A percentile compares a stretch with the other conserved stretches of the same genome.
Evolutionary conservation across 2,797 vertebrate species (phyloP).

Genomic region (Clamator glandarius): DNA sequence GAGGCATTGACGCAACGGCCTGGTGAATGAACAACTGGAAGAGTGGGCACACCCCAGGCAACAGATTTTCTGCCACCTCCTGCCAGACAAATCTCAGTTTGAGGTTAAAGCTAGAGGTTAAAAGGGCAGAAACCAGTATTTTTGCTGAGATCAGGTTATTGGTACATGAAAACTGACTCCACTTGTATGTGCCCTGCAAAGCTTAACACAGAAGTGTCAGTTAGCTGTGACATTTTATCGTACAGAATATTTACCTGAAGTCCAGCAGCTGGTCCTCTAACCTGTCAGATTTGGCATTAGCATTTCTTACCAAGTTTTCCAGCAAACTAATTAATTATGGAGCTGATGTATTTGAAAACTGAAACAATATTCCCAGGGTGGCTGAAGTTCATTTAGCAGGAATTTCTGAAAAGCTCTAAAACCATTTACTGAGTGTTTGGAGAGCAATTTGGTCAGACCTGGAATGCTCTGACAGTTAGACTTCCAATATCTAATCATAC

Average conservation of each 20-base stretch:
- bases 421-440: not conserved
- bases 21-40: not conserved
- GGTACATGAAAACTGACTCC: not conserved
- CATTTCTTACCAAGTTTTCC: not conserved
- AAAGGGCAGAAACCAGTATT: not conserved
- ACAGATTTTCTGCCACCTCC: not conserved
- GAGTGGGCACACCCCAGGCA: rapidly evolving
- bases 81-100: not conserved
- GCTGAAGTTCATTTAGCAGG: not conserved
- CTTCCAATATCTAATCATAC: constrained; percentile 5
- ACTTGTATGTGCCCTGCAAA: not conserved
- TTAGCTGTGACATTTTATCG: not conserved
- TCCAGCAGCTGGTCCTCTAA: not conserved
- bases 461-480: not conserved
- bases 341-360: not conserved
- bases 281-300: not conserved
- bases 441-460: constrained; percentile 21
- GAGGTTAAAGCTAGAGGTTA: not conserved
- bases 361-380: not conserved
- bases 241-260: not conserved
- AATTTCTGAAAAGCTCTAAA: constrained; percentile 20
- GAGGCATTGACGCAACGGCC: not conserved
- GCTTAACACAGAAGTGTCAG: not conserved
- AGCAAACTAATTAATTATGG: not conserved
- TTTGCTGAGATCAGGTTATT: not conserved